Conservation (phyloP, 2,888 invertebrate genomes). For the Epsilonema sp. region DNA sequence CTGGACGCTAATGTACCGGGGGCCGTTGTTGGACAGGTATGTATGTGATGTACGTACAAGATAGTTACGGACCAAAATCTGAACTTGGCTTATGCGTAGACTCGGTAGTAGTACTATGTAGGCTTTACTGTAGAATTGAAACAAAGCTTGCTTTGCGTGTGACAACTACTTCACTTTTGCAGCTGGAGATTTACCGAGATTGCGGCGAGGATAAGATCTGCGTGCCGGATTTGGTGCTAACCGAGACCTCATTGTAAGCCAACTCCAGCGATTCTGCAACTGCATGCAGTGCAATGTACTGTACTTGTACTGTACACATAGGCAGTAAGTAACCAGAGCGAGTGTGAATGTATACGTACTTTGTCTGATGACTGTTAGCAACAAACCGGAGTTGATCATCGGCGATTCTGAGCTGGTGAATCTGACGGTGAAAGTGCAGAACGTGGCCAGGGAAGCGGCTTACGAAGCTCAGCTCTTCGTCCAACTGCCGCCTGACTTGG, state of each 20-base stretch:
- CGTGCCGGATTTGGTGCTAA: slow-evolving; percentile 62
- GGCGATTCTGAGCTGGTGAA: slow-evolving; percentile 58
- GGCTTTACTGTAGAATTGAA: no score
- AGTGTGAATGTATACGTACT: no score
- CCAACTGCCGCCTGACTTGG: slow-evolving; percentile 52
- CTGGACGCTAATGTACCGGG: slow-evolving; percentile 33
- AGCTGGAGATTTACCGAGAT: slow-evolving; percentile 63
- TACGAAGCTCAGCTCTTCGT: slow-evolving; percentile 61
- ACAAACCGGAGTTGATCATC: slow-evolving; percentile 53
- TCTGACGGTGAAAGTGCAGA: slow-evolving; percentile 60
- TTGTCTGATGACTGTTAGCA: slow-evolving; percentile 37
- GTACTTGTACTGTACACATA: no score
- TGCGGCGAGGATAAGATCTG: slow-evolving; percentile 82
- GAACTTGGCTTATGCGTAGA: no score
- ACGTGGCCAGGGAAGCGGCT: slow-evolving; percentile 72
- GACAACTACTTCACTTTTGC: neutral
- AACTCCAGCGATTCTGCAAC: no score
- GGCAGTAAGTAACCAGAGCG: no score
- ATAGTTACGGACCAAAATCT: no score
- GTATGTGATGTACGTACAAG: no score
- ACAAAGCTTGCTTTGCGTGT: neutral
- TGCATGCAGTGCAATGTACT: no score
- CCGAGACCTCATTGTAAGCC: slow-evolving; percentile 44
- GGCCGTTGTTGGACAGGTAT: slow-evolving; percentile 29
- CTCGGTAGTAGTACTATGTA: no score